A percentile compares a stretch with the other conserved stretches of the same genome.
Evolutionary conservation across 2,888 invertebrate genomes (phyloP).

Genomic region (Globia sparganii): DNA sequence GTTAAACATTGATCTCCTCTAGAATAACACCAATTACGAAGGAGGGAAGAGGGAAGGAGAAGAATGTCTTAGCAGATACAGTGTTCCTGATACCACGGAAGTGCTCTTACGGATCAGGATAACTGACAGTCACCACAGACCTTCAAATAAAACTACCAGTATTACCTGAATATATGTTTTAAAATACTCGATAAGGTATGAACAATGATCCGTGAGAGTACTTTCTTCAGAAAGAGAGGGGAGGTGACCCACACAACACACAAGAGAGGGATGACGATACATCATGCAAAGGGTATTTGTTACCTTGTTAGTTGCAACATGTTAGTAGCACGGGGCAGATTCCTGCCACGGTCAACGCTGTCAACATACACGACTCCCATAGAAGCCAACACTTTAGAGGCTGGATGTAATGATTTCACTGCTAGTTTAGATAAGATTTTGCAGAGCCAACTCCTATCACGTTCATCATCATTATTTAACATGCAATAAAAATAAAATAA

Average conservation of each 20-base stretch:
- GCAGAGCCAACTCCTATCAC: not conserved
- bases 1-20: conserved; percentile 62
- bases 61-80: conserved; percentile 39
- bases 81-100: conserved; percentile 41
- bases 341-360: conserved; percentile 44
- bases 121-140: not conserved
- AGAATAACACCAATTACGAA: conserved; percentile 54
- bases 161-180: not conserved
- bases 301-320: conserved; percentile 54
- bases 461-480: not conserved
- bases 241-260: conserved; percentile 54
- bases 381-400: conserved; percentile 39
- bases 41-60: conserved; percentile 55
- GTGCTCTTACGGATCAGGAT: conserved; percentile 40
- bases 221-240: conserved; percentile 47
- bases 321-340: conserved; percentile 49
- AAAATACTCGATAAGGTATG: not conserved
- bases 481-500: not conserved
- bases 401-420: conserved; percentile 13
- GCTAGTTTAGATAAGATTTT: conserved; percentile 8
- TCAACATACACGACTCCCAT: conserved; percentile 51
- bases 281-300: conserved; percentile 56
- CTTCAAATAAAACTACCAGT: not conserved
- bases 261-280: conserved; percentile 53
- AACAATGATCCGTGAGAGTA: conserved; percentile 46